Percentiles rank a stretch among this genome's conserved stretches.
Evolutionary conservation across 37 sponge, comb jelly and placozoan genomes (phyloP).

Genomic region (Ephydatia muelleri): DNA sequence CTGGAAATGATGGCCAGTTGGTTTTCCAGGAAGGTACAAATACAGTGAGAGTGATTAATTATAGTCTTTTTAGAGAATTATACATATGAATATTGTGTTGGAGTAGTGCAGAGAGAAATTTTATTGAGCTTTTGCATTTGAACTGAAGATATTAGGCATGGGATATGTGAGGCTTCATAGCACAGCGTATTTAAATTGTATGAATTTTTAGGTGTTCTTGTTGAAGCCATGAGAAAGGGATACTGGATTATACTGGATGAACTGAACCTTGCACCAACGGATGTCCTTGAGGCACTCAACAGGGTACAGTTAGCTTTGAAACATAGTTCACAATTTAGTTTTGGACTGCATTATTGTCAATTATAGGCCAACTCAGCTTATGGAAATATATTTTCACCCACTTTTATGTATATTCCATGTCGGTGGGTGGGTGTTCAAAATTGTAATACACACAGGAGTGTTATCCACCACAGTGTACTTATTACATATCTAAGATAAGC

Average conservation of each 20-base stretch:
- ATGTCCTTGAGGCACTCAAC: slow-evolving; percentile 98
- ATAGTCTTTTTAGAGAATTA: neutral
- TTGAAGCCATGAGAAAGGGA: slow-evolving; percentile 95
- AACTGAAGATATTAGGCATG: neutral
- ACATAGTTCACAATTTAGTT: neutral
- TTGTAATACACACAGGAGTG: no score
- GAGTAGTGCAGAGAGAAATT: neutral
- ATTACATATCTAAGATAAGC: no score
- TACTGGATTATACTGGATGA: slow-evolving; percentile 99
- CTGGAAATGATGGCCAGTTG: slow-evolving; percentile 78
- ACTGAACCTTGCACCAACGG: slow-evolving; percentile 97
- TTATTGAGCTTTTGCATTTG: neutral
- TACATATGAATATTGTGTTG: no score
- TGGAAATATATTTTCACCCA: no score
- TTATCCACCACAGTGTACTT: no score
- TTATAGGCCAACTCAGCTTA: no score
- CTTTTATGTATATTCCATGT: no score
- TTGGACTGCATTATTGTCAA: neutral
- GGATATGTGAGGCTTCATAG: neutral
- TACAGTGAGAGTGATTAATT: neutral
- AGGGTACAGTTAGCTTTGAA: slow-evolving; percentile 52
- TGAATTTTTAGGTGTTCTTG: slow-evolving; percentile 74
- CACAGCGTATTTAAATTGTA: no score
- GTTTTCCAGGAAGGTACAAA: slow-evolving; percentile 90
- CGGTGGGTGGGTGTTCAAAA: no score